Evolutionary conservation across 2,797 vertebrate genomes (phyloP).

Genomic region (Allobates femoralis): DNA sequence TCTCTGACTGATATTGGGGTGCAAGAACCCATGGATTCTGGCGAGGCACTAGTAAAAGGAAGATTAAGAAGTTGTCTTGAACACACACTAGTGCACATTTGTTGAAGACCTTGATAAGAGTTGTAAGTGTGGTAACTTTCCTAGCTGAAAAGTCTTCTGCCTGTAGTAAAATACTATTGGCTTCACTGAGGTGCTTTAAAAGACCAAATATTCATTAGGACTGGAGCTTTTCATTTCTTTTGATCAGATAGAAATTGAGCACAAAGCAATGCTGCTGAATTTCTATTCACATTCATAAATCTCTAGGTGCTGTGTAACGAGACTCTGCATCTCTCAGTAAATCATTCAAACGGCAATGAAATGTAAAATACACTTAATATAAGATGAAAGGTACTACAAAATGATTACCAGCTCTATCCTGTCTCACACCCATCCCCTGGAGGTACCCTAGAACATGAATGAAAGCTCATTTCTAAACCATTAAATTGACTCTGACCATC

Average conservation of each 20-base stretch:
- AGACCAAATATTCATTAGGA: constrained; percentile 30
- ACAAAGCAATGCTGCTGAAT: constrained; percentile 2
- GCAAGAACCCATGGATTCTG: too few species aligned
- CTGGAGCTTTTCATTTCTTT: constrained; percentile 23
- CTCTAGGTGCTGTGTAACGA: constrained; percentile 11
- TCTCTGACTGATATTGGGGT: too few species aligned
- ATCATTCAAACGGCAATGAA: constrained; percentile 7
- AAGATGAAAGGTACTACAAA: constrained; percentile 38
- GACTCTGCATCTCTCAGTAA: constrained; percentile 30
- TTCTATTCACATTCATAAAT: constrained; percentile 34
- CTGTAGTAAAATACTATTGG: not conserved
- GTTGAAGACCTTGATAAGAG: not conserved
- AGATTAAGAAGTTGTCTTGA: too few species aligned
- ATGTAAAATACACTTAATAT: constrained; percentile 52
- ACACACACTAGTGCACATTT: not conserved
- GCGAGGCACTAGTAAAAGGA: too few species aligned
- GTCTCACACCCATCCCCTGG: not conserved
- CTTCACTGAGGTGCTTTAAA: not conserved
- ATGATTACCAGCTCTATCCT: constrained; percentile 15
- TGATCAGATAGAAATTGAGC: constrained; percentile 30
- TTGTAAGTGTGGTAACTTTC: not conserved
- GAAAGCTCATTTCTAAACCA: not conserved
- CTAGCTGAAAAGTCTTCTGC: not conserved
- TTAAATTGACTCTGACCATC: not conserved
- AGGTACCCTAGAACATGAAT: not conserved